Conservation (phyloP, 2,113 vertebrate species). For the Muntiacus muntjak region DNA sequence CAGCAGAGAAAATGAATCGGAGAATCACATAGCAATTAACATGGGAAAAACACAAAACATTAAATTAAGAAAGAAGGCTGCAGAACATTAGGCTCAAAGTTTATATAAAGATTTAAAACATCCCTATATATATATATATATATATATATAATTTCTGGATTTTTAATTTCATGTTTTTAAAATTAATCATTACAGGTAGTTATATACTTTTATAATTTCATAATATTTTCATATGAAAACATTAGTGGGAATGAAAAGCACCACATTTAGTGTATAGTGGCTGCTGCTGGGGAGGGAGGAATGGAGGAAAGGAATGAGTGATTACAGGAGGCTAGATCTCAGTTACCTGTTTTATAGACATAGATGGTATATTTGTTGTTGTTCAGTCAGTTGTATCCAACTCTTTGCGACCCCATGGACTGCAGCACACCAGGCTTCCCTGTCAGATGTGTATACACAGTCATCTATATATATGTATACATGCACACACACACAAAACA, state of each 20-base stretch:
- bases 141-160: background rate
- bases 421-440: background rate
- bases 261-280: background rate
- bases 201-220: background rate
- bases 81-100: background rate
- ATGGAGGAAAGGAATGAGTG: background rate
- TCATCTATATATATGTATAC: background rate
- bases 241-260: background rate
- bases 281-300: background rate
- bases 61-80: background rate
- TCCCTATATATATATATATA: background rate
- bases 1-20: background rate
- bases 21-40: background rate
- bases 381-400: background rate
- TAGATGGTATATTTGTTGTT: background rate
- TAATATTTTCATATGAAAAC: background rate
- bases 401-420: background rate
- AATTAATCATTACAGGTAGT: background rate
- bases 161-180: background rate
- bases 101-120: constrained; percentile 14
- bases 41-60: background rate
- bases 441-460: background rate
- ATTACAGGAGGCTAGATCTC: background rate
- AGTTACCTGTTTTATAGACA: background rate
- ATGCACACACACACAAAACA: background rate